phyloP scores from a whole-genome alignment of 2,888 invertebrate genomes.

The Boloria euphrosyne region DNA sequence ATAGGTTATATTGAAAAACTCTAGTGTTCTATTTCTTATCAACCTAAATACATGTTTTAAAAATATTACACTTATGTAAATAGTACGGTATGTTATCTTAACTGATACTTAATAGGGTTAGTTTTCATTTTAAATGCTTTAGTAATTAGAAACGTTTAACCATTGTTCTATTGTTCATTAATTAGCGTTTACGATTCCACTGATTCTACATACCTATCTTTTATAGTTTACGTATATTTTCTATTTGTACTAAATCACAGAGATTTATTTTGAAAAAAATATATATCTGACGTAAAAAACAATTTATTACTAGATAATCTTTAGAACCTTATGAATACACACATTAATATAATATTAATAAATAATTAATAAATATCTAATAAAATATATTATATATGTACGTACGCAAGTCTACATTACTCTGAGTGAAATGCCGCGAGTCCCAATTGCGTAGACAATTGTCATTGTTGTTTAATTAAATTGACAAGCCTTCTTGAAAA shows the following conservation, averaged over 20 bases:
- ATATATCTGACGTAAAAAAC: no score
- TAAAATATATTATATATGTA: no score
- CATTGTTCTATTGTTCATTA: slow-evolving; percentile 25
- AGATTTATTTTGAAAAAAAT: no score
- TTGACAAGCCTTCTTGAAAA: slow-evolving; percentile 33
- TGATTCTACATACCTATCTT: background rate
- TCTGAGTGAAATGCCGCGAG: slow-evolving; percentile 2
- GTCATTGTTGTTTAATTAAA: slow-evolving; percentile 46
- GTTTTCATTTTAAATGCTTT: slow-evolving; percentile 9
- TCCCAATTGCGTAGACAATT: slow-evolving; percentile 19
- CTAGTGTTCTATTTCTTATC: no score
- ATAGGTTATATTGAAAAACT: no score
- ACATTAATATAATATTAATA: background rate
- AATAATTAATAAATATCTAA: no score
- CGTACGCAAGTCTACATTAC: slow-evolving; percentile 11
- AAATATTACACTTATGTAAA: background rate
- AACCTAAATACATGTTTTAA: no score
- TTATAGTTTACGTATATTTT: background rate
- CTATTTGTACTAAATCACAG: background rate
- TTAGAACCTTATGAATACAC: no score
- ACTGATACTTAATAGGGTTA: background rate
- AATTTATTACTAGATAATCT: no score
- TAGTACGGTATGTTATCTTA: background rate
- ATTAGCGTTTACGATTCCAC: slow-evolving; percentile 1
- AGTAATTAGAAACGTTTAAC: slow-evolving; percentile 26